Evolutionary conservation across 2,113 vertebrate species (phyloP).

Genomic region (Agelaius tricolor): DNA sequence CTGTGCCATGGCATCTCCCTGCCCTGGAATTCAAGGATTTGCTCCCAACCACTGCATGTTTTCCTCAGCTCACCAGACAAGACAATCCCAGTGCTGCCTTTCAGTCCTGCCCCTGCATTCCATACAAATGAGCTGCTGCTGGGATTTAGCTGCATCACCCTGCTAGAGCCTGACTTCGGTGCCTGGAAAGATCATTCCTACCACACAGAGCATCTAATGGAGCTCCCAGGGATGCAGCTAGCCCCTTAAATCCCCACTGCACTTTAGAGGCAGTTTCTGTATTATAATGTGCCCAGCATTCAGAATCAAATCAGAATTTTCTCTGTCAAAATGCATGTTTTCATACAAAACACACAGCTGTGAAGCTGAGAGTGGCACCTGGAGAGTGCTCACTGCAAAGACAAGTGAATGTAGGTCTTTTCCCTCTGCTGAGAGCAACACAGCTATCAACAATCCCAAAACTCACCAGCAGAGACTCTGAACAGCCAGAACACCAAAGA

Average conservation of each 20-base stretch:
- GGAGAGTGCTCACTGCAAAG: not conserved
- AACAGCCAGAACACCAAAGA: not conserved
- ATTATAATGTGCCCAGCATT: not conserved
- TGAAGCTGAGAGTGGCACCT: not conserved
- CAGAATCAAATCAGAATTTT: not conserved
- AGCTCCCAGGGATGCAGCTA: not conserved
- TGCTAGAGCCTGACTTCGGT: not conserved
- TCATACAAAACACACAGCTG: not conserved
- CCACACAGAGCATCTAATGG: not conserved
- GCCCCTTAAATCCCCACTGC: not conserved
- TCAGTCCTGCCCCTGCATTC: not conserved
- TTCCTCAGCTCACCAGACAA: slow-evolving; percentile 9
- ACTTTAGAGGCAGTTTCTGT: not conserved
- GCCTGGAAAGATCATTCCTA: not conserved
- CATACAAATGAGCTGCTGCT: not conserved
- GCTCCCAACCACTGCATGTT: not conserved
- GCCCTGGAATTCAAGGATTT: not conserved
- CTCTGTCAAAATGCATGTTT: not conserved
- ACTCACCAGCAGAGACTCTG: not conserved
- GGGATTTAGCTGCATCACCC: slow-evolving; percentile 1
- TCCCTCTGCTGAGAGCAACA: not conserved
- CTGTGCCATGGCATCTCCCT: not conserved
- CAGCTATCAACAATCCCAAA: not conserved
- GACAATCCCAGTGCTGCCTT: not conserved
- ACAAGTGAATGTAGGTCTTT: not conserved